Evolutionary conservation across 2,888 invertebrate genomes (phyloP).

Genomic region (Teleogryllus oceanicus): DNA sequence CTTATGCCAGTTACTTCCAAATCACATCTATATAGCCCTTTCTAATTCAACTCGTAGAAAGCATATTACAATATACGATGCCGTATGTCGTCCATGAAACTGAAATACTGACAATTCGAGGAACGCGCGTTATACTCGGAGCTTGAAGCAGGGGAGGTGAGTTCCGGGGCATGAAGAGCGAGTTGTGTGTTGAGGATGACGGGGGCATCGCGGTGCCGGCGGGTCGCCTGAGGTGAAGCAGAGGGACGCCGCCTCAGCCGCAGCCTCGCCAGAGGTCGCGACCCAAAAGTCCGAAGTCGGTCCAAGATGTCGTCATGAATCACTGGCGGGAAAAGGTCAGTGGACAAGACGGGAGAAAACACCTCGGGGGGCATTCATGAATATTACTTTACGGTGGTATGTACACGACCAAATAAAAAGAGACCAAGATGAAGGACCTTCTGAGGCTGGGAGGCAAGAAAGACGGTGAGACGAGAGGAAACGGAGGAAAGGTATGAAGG

Average conservation of each 20-base stretch:
- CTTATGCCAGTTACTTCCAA: too few species aligned
- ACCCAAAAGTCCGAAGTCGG: constrained; percentile 7
- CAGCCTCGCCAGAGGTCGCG: neutral
- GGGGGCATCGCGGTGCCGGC: neutral
- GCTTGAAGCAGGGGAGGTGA: too few species aligned
- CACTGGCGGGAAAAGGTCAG: neutral
- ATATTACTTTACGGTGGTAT: constrained; percentile 9
- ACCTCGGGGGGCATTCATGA: constrained; percentile 6
- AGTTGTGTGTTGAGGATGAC: neutral
- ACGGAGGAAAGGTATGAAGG: neutral
- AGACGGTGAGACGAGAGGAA: neutral
- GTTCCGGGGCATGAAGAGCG: too few species aligned
- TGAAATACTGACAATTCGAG: too few species aligned
- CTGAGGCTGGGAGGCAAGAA: neutral
- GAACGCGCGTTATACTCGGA: too few species aligned
- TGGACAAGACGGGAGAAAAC: constrained; percentile 1
- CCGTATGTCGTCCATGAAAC: too few species aligned
- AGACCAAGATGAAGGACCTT: constrained; percentile 6
- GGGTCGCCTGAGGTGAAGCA: neutral
- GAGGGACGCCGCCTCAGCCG: neutral
- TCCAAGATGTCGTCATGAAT: neutral
- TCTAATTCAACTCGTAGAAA: too few species aligned
- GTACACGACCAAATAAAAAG: neutral
- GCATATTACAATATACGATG: too few species aligned
- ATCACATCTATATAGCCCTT: too few species aligned